Base-by-base conservation (phyloP, 2,797 vertebrate species). In the Brachymystax lenok region DNA sequence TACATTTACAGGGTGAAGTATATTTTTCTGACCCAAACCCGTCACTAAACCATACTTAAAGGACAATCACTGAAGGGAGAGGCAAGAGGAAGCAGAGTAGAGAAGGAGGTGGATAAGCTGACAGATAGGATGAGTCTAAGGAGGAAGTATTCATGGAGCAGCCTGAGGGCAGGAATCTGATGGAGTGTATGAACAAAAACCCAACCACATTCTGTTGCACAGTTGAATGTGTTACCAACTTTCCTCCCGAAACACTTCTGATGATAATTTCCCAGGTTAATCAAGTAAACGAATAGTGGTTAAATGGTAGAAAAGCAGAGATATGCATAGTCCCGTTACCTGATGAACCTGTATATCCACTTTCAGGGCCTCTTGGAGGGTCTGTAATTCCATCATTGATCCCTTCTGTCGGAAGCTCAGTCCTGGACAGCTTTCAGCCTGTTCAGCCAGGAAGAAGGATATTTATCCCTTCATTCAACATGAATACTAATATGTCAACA, bases 301-400 rank as follows among this genome's bases (percentile, higher is more conserved):
- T 51, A 50, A 10, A 46, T 27, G 13, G 24, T 14, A 50, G 27
- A 56, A 24, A 13, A 51, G 13, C 46, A 13, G 71, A 79, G 14
- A 50, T 16, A 14, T 27, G 35, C 24, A n/a, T 63, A 63, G 10
- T 13, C 2, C 7, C 14, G 82, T 76, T 91, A 96, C 96, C 95
- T 97, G 95, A 92, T 97, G 96, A 94, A 96, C 93, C 89, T 97
- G 96, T 93, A 97, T 97, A 94, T 97, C 96, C 92, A 96, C 95
- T 95, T 97, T 97, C 79, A 96, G 94, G 90, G 96, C 96, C 90
- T 97, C 96, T 93, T 97, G 96, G 82, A 97, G 94, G 93, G 94
- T 95, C 93, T 96, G 95, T 82, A 97, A 92, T 94, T 97, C 96
- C 96, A 97, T 97, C 88, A 95, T 88, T 74, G 76, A 88, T 95